Conservation (phyloP, 2,797 vertebrate species). For the Protosalanx chinensis region DNA sequence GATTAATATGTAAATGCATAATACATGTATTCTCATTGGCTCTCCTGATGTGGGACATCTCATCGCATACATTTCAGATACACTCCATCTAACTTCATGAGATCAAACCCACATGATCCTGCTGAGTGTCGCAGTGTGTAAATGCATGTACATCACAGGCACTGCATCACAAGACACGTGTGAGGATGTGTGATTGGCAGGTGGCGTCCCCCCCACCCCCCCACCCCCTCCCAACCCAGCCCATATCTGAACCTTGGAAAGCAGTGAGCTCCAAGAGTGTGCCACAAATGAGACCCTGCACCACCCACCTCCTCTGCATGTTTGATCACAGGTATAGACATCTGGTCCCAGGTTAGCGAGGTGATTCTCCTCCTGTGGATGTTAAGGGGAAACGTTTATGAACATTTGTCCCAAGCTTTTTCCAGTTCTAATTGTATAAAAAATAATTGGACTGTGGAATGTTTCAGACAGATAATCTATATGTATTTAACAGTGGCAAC, state of each 20-base stretch:
- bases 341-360: constrained; percentile 10
- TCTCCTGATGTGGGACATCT: constrained; percentile 28
- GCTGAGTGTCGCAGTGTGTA: constrained; percentile 5
- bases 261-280: constrained; percentile 37
- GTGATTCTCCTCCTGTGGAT: background rate
- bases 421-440: too few species aligned
- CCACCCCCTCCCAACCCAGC: background rate
- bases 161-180: constrained; percentile 39
- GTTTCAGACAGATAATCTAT: background rate
- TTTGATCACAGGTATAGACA: constrained; percentile 41
- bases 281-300: constrained; percentile 48
- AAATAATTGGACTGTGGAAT: too few species aligned
- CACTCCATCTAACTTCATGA: constrained; percentile 34
- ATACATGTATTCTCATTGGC: constrained; percentile 9
- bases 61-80: constrained; percentile 22
- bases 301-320: background rate
- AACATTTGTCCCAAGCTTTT: too few species aligned
- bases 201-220: constrained; percentile 16
- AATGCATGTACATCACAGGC: background rate
- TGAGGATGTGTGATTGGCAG: constrained; percentile 36
- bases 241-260: constrained; percentile 37
- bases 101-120: constrained; percentile 37
- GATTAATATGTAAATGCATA: too few species aligned
- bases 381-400: too few species aligned
- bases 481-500: too few species aligned